Evolutionary conservation across 92 coral and sea anemone genomes (phyloP).

Genomic region (Zoanthus sociatus): DNA sequence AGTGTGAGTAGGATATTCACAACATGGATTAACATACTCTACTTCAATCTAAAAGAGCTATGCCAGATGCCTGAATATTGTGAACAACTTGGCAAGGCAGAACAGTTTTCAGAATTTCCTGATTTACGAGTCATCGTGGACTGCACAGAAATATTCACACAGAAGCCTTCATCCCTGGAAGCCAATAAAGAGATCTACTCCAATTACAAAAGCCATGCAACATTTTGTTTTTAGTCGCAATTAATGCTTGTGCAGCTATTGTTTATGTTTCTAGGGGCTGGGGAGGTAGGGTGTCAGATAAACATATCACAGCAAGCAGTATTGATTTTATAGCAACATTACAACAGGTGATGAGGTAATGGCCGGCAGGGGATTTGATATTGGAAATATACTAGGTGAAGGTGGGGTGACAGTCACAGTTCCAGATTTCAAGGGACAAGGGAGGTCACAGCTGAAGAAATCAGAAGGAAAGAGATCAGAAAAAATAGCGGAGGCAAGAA

Average conservation of each 20-base stretch:
- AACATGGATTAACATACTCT: constrained; percentile 53
- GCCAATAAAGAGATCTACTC: constrained; percentile 66
- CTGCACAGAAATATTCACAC: background rate
- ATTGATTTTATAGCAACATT: constrained; percentile 61
- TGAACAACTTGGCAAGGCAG: constrained; percentile 58
- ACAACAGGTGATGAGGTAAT: constrained; percentile 50
- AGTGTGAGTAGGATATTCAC: constrained; percentile 60
- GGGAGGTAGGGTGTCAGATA: constrained; percentile 69
- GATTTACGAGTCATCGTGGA: constrained; percentile 60
- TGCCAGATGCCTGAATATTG: constrained; percentile 58
- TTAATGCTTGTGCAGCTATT: constrained; percentile 59
- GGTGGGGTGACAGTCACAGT: constrained; percentile 60
- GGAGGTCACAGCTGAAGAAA: constrained; percentile 57
- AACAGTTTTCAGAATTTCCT: constrained; percentile 60
- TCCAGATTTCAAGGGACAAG: constrained; percentile 63
- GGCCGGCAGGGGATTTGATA: constrained; percentile 56
- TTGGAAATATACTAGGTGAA: constrained; percentile 45
- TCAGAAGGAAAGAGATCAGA: constrained; percentile 42
- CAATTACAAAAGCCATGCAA: constrained; percentile 8
- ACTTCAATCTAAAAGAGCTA: constrained; percentile 57
- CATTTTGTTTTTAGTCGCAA: constrained; percentile 62
- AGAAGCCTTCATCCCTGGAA: constrained; percentile 68
- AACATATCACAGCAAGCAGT: constrained; percentile 61
- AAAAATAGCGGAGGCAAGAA: constrained; percentile 66
- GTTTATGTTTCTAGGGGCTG: constrained; percentile 62